Base-by-base conservation (phyloP, 2,113 vertebrate species). In the Calidris pygmaea region DNA sequence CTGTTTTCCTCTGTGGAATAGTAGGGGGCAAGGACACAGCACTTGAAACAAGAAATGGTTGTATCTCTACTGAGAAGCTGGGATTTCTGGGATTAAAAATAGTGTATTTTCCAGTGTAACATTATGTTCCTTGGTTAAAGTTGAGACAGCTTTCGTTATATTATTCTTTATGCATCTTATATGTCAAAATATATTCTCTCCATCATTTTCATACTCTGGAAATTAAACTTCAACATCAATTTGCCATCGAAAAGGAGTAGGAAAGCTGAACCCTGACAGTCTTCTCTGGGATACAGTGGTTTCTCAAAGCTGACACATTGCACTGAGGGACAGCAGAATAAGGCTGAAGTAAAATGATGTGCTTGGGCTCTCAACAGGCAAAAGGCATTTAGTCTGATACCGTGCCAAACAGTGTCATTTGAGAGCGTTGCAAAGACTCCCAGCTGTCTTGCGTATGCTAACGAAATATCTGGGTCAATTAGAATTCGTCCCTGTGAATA, bases 381-480 rank as follows among this genome's bases (percentile, higher is more conserved):
- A 94, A 62, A 85, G 91, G 87, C 93, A 72, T 93, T 92, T 75
- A 45, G 95, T 65, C 90, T 96, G 93, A 84, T 67, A 85, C 62
- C 43, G 15, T 91, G 94, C 96, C 95, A 96, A 87, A 50, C 47
- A 34, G 47, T 62, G 90, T 85, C 73, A 95, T 88, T 53, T 82
- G 89, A 95, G 90, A 95, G 74, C 3, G 0, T 26, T 83, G 81
- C 55, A 76, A 94, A 93, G 85, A 45, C 79, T 97, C 88, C 77
- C 95, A 97, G 90, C 93, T 97, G 93, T 71, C 92, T 66, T 62
- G 68, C 0, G 1, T 91, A 74, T 10, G 60, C 72, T 80, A 71
- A 88, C 75, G 55, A 67, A 90, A 85, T 84, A 55, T 90, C 82
- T 72, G 82, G 19, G 47, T 74, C 68, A 94, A 85, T 59, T 78